Evolutionary conservation across 2,888 invertebrate genomes (phyloP).

Genomic region (Erynnis tages): DNA sequence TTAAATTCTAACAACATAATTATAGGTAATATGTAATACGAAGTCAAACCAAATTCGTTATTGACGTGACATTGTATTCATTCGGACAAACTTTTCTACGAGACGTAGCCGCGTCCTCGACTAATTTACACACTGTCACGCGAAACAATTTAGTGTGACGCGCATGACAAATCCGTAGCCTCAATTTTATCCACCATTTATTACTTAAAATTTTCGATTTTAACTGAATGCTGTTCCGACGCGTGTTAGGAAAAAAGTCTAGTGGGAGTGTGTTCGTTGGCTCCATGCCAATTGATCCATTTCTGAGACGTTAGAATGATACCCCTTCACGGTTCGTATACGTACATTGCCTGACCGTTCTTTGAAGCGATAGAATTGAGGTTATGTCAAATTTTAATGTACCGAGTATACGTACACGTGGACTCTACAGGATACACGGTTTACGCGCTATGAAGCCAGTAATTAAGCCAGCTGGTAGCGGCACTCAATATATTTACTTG

Average conservation of each 20-base stretch:
- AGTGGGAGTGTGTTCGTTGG: constrained; percentile 50
- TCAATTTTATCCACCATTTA: constrained; percentile 61
- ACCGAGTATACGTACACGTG: constrained; percentile 42
- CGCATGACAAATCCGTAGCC: constrained; percentile 63
- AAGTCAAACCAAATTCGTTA: constrained; percentile 39
- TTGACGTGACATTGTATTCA: constrained; percentile 44
- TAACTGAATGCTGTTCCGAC: constrained; percentile 46
- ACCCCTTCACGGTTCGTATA: constrained; percentile 73
- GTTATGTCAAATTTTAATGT: constrained; percentile 51
- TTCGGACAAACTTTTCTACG: constrained; percentile 45
- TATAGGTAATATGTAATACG: too few species aligned
- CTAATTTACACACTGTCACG: constrained; percentile 65
- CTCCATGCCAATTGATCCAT: constrained; percentile 67
- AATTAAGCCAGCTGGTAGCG: constrained; percentile 59
- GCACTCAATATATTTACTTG: constrained; percentile 24
- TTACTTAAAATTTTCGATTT: constrained; percentile 47
- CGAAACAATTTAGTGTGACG: constrained; percentile 63
- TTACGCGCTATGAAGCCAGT: constrained; percentile 64
- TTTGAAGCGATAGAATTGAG: constrained; percentile 69
- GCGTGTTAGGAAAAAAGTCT: constrained; percentile 54
- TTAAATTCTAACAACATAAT: too few species aligned
- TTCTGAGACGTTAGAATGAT: constrained; percentile 67
- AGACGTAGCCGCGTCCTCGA: constrained; percentile 51
- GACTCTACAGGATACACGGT: constrained; percentile 64
- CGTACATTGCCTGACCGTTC: constrained; percentile 58